phyloP scores from a whole-genome alignment of 2,113 vertebrate genomes.

The Australoheros scitulus region DNA sequence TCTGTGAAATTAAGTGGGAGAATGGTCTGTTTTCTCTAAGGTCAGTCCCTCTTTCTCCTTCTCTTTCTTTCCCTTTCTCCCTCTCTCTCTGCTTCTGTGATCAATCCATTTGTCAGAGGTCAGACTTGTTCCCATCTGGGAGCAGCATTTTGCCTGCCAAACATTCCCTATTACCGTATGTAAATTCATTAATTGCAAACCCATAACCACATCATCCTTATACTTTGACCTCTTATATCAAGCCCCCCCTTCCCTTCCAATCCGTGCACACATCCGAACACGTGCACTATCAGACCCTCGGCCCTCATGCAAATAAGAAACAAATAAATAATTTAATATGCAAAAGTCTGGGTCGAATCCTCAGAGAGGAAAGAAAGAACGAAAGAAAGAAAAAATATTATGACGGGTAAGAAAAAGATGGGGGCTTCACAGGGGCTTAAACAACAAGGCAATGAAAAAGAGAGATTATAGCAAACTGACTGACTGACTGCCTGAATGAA shows the following conservation, averaged over 20 bases:
- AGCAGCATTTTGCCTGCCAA: conserved; percentile 61
- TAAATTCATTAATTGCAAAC: conserved; percentile 78
- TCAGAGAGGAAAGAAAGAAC: conserved; percentile 27
- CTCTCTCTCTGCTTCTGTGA: conserved; percentile 40
- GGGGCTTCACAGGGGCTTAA: conserved; percentile 52
- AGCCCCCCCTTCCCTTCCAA: neutral
- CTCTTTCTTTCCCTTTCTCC: neutral
- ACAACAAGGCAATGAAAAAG: conserved; percentile 53
- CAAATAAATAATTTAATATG: conserved; percentile 51
- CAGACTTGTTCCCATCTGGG: conserved; percentile 59
- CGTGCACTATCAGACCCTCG: conserved; percentile 1
- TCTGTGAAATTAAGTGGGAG: conserved; percentile 74
- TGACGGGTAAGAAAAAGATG: conserved; percentile 20
- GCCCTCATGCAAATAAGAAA: conserved; percentile 46
- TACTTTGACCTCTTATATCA: conserved; percentile 60
- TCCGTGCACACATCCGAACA: neutral
- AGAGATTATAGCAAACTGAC: conserved; percentile 60
- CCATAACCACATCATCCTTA: conserved; percentile 60
- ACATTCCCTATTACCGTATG: conserved; percentile 74
- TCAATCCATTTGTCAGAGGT: conserved; percentile 75
- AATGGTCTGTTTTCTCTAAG: conserved; percentile 64
- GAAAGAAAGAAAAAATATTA: conserved; percentile 17
- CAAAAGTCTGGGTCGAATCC: conserved; percentile 53
- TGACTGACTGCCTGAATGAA: conserved; percentile 62
- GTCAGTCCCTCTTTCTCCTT: conserved; percentile 41